Percentiles rank a stretch among this genome's conserved stretches.
Evolutionary conservation across 2,113 vertebrate genomes (phyloP).

Genomic region (Sminthopsis crassicaudata): DNA sequence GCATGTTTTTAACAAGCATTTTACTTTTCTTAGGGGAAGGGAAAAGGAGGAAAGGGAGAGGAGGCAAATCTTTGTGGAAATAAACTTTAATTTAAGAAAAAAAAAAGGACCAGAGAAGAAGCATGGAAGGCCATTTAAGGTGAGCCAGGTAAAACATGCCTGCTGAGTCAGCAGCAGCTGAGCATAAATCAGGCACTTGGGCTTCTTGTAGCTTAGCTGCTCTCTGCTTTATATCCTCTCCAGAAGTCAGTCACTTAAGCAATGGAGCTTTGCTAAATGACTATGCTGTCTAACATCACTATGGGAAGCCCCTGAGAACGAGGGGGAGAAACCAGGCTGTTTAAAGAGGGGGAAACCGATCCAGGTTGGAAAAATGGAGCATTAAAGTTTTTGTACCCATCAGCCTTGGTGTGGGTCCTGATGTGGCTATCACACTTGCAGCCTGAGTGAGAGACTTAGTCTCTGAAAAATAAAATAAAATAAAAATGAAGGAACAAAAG

Average conservation of each 20-base stretch:
- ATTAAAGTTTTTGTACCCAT: background rate
- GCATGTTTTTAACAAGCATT: background rate
- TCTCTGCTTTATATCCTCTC: background rate
- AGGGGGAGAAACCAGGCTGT: background rate
- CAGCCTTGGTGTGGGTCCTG: background rate
- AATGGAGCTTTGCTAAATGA: background rate
- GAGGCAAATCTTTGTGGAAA: background rate
- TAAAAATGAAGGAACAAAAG: background rate
- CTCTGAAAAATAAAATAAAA: background rate
- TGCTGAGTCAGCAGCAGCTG: background rate
- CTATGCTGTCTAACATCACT: background rate
- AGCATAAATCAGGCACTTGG: background rate
- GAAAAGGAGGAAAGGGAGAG: background rate
- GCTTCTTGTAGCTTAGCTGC: background rate
- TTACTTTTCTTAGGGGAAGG: background rate
- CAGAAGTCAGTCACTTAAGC: background rate
- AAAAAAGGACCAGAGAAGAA: background rate
- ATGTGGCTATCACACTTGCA: background rate
- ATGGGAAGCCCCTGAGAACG: background rate
- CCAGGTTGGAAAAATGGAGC: background rate
- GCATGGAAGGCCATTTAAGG: background rate
- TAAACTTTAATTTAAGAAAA: background rate
- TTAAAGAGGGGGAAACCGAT: background rate
- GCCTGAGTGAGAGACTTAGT: background rate
- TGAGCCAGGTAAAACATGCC: background rate